Conservation (phyloP, 2,113 vertebrate genomes). For the Microtus richardsoni region DNA sequence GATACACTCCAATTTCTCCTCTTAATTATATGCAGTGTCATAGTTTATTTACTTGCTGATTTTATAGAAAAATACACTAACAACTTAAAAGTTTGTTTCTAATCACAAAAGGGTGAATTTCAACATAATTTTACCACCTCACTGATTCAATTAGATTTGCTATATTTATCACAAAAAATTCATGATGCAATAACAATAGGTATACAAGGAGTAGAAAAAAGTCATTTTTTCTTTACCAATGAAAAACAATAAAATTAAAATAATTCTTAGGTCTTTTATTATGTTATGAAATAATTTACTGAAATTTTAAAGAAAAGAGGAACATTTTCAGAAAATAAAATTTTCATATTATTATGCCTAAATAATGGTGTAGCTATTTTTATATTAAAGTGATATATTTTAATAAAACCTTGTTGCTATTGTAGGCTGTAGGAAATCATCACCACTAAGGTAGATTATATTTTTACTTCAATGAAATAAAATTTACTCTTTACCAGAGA, state of each 20-base stretch:
- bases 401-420: neutral
- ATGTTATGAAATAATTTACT: neutral
- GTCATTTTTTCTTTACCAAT: neutral
- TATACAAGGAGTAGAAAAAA: neutral
- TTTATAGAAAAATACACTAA: neutral
- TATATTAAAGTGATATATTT: conserved; percentile 58
- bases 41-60: neutral
- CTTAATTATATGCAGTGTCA: neutral
- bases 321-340: neutral
- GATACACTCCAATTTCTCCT: neutral
- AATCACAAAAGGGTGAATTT: neutral
- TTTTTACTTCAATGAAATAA: conserved; percentile 23
- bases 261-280: conserved; percentile 21
- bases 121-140: neutral
- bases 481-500: neutral
- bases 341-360: neutral
- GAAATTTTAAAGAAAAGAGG: neutral
- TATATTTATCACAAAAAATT: neutral
- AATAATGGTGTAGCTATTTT: conserved; percentile 32
- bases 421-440: neutral
- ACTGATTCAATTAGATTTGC: neutral
- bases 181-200: neutral
- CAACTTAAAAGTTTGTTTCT: neutral
- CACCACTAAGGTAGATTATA: neutral
- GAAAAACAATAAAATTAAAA: conserved; percentile 41